These are phyloP conservation scores for Baronia brevicornis DNA, from an alignment of 2,888 invertebrate genomes.

Conservation along the genomic window DNA sequence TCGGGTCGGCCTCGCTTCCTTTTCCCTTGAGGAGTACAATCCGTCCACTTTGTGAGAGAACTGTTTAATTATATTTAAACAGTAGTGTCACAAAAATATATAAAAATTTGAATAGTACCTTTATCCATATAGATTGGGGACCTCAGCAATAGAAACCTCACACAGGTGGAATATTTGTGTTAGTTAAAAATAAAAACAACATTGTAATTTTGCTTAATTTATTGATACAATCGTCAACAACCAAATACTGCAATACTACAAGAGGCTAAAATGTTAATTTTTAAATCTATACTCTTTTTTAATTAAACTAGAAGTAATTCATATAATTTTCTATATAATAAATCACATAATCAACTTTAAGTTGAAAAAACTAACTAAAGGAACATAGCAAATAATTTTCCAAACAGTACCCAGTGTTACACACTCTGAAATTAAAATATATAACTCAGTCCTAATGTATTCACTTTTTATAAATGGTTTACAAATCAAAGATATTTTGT, in stretches of 20 bases:
- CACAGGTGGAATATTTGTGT: conserved; percentile 9
- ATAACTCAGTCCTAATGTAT: conserved; percentile 10
- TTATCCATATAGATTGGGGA: no score
- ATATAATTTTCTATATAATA: conserved; percentile 58
- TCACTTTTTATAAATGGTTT: conserved; percentile 1
- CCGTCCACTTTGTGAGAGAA: no score
- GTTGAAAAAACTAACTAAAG: conserved; percentile 57
- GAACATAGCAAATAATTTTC: conserved; percentile 31
- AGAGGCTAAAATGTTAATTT: conserved; percentile 55
- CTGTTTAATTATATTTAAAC: no score
- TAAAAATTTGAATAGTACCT: no score
- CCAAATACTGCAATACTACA: conserved; percentile 66
- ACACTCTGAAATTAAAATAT: conserved; percentile 25
- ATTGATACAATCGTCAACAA: conserved; percentile 72
- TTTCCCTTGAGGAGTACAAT: no score
- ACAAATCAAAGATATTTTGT: conserved; percentile 1
- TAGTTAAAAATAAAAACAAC: conserved; percentile 20
- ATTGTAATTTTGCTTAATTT: conserved; percentile 54
- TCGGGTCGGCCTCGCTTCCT: no score
- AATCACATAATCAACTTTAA: conserved; percentile 73
- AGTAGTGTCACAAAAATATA: no score
- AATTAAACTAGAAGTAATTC: conserved; percentile 59
- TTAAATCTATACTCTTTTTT: conserved; percentile 55
- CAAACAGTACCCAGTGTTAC: conserved; percentile 28
- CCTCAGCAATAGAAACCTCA: conserved; percentile 8